phyloP scores from a whole-genome alignment of 2,113 vertebrate species.

The Carassius auratus region DNA sequence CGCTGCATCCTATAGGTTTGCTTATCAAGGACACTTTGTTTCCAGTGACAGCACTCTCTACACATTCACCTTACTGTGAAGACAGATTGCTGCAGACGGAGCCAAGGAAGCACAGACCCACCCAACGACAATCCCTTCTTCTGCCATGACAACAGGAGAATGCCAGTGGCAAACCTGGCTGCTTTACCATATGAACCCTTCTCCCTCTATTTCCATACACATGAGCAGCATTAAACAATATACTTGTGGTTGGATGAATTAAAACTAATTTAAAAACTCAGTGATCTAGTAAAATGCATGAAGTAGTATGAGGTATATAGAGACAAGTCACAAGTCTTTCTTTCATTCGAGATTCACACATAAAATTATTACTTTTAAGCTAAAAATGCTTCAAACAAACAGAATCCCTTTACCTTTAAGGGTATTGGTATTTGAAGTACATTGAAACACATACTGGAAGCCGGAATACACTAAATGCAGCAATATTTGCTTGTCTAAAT shows the following conservation, averaged over 20 bases:
- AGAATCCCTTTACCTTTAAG: not conserved
- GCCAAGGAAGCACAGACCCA: constrained; percentile 53
- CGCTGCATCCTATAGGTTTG: constrained; percentile 60
- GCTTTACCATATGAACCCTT: constrained; percentile 22
- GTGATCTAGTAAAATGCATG: not conserved
- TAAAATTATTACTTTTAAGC: not conserved
- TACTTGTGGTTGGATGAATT: not conserved
- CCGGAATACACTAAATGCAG: not conserved
- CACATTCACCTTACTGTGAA: constrained; percentile 49
- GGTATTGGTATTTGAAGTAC: not conserved
- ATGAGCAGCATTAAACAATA: not conserved
- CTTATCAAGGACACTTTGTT: constrained; percentile 75
- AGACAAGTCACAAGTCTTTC: not conserved
- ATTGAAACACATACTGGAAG: not conserved
- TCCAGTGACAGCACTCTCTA: constrained; percentile 58
- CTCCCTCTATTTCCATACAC: not conserved
- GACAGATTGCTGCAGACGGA: constrained; percentile 50
- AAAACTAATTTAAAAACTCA: not conserved
- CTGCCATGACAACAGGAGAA: constrained; percentile 47
- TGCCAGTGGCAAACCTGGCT: constrained; percentile 12
- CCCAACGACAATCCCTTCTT: constrained; percentile 37
- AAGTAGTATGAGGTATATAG: not conserved
- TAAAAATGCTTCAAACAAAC: not conserved
- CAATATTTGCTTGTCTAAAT: not conserved
- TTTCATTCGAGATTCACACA: not conserved